Base-by-base conservation (phyloP, 2,888 invertebrate species). In the Diploptera punctata region DNA sequence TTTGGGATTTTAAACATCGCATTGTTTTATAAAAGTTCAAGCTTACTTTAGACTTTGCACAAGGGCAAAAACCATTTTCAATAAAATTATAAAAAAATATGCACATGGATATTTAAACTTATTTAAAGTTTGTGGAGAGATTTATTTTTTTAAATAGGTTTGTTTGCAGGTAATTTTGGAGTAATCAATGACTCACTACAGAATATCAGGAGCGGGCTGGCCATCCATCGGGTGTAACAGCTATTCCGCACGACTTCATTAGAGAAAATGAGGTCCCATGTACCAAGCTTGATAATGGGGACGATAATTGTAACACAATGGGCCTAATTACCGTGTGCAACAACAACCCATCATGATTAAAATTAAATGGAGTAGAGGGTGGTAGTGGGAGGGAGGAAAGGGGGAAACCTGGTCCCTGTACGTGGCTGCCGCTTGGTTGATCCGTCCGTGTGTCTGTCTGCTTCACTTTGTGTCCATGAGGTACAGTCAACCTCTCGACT, bases 291-390 rank as follows among this genome's bases (percentile, higher is more conserved):
- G 65, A 69, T 73, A 72, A 72, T 68, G 72, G 61, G 68, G 38
- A 52, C 69, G 72, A 72, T 72, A 73, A 73, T 73, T 70, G 73
- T 52, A 70, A 67, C 70, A 73, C 70, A 73, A 70, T 70, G 73
- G 70, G 70, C 29, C 73, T 73, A 73, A 73, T 73, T 73, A 73
- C 70, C 31, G 47, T 24, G 62, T 19, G 49, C 70, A 62, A 62
- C 72, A 72, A 52, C 67, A 57, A 67, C 44, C 60, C 68, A 61
- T 67, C 69, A 69, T 69, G 68, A 69, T 62, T 62, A 72, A 69
- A 68, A 72, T 72, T 70, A 70, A 65, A 68, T 54, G 54, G 68
- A 68, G 68, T 38, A 47, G 24, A 33, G 68, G 54, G 68, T 24
- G 68, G 26, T 2, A 9, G 67, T 18, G 29, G 38, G 47, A 52